phyloP scores from a whole-genome alignment of 2,797 vertebrate species.

The Aselliscus stoliczkanus region DNA sequence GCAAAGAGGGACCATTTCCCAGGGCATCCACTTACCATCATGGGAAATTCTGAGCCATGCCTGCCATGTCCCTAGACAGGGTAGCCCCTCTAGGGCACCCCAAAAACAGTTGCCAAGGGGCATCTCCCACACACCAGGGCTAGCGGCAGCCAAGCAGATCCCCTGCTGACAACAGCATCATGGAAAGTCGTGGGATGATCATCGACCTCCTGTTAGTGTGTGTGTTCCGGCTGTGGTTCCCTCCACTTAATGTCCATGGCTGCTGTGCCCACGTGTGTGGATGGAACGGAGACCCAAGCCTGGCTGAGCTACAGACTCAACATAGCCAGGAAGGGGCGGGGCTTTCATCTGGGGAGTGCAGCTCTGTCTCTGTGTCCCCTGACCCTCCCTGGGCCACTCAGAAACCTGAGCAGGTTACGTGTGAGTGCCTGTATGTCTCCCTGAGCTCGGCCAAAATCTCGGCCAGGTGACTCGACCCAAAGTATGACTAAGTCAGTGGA shows the following conservation, averaged over 20 bases:
- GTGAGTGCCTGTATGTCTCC: background rate
- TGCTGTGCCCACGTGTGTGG: background rate
- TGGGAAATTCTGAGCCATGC: background rate
- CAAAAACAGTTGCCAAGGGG: background rate
- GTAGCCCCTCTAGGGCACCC: accelerated
- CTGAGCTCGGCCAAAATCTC: conserved; percentile 66
- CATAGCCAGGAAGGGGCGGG: background rate
- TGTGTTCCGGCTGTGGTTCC: background rate
- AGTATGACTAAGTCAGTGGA: conserved; percentile 72
- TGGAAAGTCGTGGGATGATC: background rate
- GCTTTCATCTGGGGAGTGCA: background rate
- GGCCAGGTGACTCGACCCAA: conserved; percentile 68
- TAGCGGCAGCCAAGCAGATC: background rate
- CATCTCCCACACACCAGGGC: background rate
- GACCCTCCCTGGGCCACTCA: background rate
- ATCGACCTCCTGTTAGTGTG: background rate
- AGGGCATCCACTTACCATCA: background rate
- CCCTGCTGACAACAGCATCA: background rate
- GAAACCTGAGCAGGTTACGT: accelerated
- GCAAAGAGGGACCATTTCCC: background rate
- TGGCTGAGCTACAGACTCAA: accelerated
- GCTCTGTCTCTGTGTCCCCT: background rate
- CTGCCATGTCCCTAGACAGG: accelerated
- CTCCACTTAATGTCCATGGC: background rate
- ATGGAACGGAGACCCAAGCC: background rate